These are phyloP conservation scores for Parauchenoglanis ngamensis DNA, from an alignment of 2,797 vertebrate species.

Conservation along the genomic window DNA sequence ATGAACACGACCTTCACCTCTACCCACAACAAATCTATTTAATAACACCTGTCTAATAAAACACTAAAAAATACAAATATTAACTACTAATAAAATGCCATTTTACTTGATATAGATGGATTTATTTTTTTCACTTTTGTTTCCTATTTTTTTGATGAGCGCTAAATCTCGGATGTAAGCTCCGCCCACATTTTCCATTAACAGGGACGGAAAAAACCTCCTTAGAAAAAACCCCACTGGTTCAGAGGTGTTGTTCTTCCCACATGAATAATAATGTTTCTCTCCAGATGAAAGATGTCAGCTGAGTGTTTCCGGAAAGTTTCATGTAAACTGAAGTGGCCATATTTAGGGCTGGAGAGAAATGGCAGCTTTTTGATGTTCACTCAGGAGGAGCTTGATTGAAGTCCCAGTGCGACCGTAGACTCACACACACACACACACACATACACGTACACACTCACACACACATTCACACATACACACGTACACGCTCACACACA, in stretches of 20 bases:
- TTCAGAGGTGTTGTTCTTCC: not conserved
- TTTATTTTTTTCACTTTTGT: not conserved
- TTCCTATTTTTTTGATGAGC: not conserved
- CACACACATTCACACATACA: too few relatives aligned
- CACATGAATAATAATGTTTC: not conserved
- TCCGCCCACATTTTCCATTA: not conserved
- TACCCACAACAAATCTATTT: not conserved
- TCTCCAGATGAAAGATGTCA: not conserved
- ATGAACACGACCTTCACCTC: too few relatives aligned
- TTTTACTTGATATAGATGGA: not conserved
- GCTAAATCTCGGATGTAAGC: not conserved
- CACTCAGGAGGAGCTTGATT: slow-evolving; percentile 34
- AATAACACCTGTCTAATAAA: not conserved
- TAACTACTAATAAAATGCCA: not conserved
- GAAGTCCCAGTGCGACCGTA: slow-evolving; percentile 40
- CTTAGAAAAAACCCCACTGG: not conserved
- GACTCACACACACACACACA: too few relatives aligned
- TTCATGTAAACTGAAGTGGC: not conserved
- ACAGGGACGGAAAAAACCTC: not conserved
- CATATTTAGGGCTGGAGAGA: slow-evolving; percentile 34
- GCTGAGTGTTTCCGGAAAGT: not conserved
- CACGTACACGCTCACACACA: too few relatives aligned
- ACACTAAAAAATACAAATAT: not conserved
- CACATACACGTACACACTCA: too few relatives aligned
- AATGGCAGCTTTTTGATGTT: slow-evolving; percentile 57